These are phyloP conservation scores for Myripristis murdjan DNA, from an alignment of 2,797 vertebrate genomes.

Conservation along the genomic window DNA sequence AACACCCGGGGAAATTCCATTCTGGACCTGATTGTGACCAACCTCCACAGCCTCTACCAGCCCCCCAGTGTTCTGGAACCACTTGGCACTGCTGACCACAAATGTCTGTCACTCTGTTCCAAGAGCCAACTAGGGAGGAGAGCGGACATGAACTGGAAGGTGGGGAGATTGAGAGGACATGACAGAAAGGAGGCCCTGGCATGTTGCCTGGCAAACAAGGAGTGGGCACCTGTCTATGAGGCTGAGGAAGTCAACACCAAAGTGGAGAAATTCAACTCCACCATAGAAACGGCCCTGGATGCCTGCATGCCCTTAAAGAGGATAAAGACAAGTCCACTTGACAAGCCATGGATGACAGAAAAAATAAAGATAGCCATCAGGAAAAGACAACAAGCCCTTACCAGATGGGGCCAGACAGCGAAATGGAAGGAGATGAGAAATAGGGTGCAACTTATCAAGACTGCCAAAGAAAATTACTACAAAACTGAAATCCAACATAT, in stretches of 20 bases:
- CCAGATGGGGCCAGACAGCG: too few species aligned
- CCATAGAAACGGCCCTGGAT: slow-evolving; percentile 2
- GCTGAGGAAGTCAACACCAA: neutral
- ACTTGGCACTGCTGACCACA: too few species aligned
- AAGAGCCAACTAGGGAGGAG: too few species aligned
- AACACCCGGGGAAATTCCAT: neutral
- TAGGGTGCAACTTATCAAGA: neutral
- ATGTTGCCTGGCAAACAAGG: neutral
- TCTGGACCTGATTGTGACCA: slow-evolving; percentile 1
- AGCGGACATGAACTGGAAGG: too few species aligned
- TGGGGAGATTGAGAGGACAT: neutral
- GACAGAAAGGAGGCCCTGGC: slow-evolving; percentile 2
- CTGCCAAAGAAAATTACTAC: neutral
- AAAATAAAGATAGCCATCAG: too few species aligned
- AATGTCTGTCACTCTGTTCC: too few species aligned
- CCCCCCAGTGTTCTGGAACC: too few species aligned
- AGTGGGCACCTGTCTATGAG: neutral
- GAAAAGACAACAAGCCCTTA: too few species aligned
- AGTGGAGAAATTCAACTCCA: neutral
- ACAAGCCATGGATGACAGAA: too few species aligned
- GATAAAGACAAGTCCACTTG: neutral
- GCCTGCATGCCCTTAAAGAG: neutral
- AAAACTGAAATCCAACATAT: too few species aligned
- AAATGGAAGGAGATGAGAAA: neutral
- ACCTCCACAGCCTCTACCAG: too few species aligned